Evolutionary conservation across 1,140 invertebrate species (phyloP), one percentile per base, ranked within the genome.

Genomic region (Zeugodacus cucurbitae): DNA sequence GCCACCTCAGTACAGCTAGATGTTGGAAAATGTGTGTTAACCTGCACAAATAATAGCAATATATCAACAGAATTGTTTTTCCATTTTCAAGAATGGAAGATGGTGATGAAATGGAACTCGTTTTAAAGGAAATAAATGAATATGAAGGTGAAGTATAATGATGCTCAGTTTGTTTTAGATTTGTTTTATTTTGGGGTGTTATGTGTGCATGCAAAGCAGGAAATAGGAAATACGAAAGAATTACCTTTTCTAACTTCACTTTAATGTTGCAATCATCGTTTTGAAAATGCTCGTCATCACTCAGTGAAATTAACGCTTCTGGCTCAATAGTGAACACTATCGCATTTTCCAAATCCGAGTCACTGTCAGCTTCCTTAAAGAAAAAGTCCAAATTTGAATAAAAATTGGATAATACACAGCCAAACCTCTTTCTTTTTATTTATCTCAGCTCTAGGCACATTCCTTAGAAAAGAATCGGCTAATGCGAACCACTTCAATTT

Each of bases 401-500:
- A 58, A 41, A 58, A 59, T 59, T 20, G 58, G 2, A 58, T 14
- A 32, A 37, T 3, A 48, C 22, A 48, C 29, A 85, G 62, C n/a
- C 41, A 88, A 34, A 74, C 67, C 78, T 88, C 87, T n/a, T 14
- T 34, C 44, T 87, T 89, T 7, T 74, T 86, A 1, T 67, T 64
- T 32, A 64, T 88, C 17, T 89, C 70, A 6, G 67, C 10, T 14
- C 29, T 58, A 1, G 87, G 87, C 2, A 88, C 87, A 58, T 89
- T 87, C 1, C 87, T 88, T 34, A 89, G 26, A 86, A 89, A 89
- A 1, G 87, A 64, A 87, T 89, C 87, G 0, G 89, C 89, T 62
- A 89, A 64, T 67, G 89, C 89, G 34, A 89, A 89, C 89, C 89
- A 89, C 58, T 87, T 89, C 20, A 88, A 86, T 54, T 87, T 89